Conservation (phyloP, 30 jellyfish, hydroid and myxozoan species). For the Sanderia malayensis region DNA sequence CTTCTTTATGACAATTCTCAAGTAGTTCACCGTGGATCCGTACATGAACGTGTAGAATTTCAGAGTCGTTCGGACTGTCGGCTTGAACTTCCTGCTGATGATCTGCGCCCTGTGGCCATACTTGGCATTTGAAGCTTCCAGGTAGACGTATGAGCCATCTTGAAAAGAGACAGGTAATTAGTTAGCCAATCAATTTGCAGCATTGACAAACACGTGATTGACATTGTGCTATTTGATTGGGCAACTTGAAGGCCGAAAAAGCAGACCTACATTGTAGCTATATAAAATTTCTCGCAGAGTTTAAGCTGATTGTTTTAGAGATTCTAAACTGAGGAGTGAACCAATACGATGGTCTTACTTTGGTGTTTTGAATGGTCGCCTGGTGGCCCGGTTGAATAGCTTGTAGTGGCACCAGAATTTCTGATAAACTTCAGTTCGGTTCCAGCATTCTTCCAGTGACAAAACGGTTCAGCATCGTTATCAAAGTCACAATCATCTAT, state of each 20-base stretch:
- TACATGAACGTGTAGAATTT: constrained; percentile 37
- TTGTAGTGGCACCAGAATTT: constrained; percentile 42
- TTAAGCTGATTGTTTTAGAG: no score
- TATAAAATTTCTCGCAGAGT: neutral
- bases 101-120: constrained; percentile 31
- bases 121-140: constrained; percentile 44
- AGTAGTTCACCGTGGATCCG: constrained; percentile 36
- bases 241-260: neutral
- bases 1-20: constrained; percentile 20
- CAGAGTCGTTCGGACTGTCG: constrained; percentile 37
- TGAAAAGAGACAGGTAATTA: neutral
- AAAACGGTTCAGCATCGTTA: constrained; percentile 11
- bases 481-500: constrained; percentile 48
- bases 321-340: neutral
- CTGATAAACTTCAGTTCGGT: constrained; percentile 38
- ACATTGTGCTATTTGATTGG: neutral
- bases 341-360: constrained; percentile 5
- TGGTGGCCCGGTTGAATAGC: constrained; percentile 58
- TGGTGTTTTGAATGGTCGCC: constrained; percentile 47
- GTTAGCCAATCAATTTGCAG: neutral
- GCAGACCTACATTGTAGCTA: neutral
- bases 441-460: constrained; percentile 41
- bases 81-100: constrained; percentile 22
- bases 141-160: constrained; percentile 54
- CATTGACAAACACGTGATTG: neutral